Evolutionary conservation across 2,113 vertebrate species (phyloP), one percentile per base, ranked within the genome.

Genomic region (Caloenas nicobarica): DNA sequence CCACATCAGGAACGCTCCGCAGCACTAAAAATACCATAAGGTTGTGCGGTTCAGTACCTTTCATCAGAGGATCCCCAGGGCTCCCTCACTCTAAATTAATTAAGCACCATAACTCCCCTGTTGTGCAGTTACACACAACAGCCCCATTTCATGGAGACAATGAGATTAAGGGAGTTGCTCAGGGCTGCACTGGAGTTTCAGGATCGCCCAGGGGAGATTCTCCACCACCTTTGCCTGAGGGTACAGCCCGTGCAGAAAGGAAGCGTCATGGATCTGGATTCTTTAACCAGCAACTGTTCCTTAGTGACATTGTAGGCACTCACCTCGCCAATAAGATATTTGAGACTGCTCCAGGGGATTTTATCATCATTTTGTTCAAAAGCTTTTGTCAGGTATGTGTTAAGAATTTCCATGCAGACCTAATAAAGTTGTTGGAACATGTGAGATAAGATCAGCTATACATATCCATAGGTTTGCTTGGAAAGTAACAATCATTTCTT

Each of bases 241-340:
- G 53, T 16, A 36, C 23, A 33, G 53, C 68, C 44, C 61, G 9
- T 12, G 40, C 51, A 36, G 73, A 82, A 68, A 81, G 69, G 44
- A 78, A 79, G 44, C 16, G 5, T 51, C 25, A 50, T 46, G 69
- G 29, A 3, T 26, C 44, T 50, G 48, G n/a, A 21, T 58, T 69
- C 16, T 61, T 66, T 57, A 15, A 53, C 40, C 38, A 16, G 42
- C 79, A 16, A 34, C 12, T 26, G 64, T 11, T 77, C 66, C 17
- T 53, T 17, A 50, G 26, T 38, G 64, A 68, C n/a, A 22, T 0
- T 53, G 44, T 17, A 66, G 64, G 34, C 42, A 87, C 97, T 96
- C 53, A 99, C 99, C 99, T 99, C 99, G 58, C 99, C 99, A 19
- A 99, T 98, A 5, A 99, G 98, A 89, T 99, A 99, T 86, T 99